Conservation (phyloP, 2,888 invertebrate species). For the Synergus japonicus region DNA sequence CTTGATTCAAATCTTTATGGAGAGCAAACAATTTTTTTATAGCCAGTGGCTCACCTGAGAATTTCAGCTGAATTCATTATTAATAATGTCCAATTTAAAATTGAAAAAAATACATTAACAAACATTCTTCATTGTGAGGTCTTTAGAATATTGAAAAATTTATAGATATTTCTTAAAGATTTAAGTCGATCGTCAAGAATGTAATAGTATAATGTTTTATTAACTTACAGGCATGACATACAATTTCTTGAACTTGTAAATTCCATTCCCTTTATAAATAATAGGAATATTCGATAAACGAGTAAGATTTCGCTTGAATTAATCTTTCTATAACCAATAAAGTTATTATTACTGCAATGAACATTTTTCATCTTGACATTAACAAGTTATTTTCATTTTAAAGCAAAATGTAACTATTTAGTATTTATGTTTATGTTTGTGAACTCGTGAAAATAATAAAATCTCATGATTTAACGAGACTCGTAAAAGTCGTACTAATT, state of each 20-base stretch:
- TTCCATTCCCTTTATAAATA: background rate
- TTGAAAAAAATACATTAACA: too few species aligned
- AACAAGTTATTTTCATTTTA: constrained; percentile 3
- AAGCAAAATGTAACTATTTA: background rate
- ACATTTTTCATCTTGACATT: background rate
- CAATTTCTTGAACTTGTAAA: background rate
- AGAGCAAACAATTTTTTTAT: constrained; percentile 6
- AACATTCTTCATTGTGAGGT: background rate
- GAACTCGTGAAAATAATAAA: constrained; percentile 23
- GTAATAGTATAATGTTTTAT: background rate
- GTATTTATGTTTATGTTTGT: background rate
- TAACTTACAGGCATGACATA: background rate
- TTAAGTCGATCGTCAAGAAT: too few species aligned
- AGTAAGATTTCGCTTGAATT: background rate
- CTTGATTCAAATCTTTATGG: constrained; percentile 23
- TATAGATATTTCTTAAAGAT: too few species aligned
- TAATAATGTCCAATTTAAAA: too few species aligned
- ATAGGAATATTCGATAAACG: background rate
- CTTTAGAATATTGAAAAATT: too few species aligned
- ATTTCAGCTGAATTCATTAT: too few species aligned
- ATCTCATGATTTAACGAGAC: background rate
- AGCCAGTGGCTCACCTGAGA: background rate
- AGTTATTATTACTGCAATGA: background rate
- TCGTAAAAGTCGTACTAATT: constrained; percentile 27
- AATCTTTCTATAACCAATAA: background rate